A percentile compares a stretch with the other conserved stretches of the same genome.
Evolutionary conservation across 64 coral and sea anemone species (phyloP).

Genomic region (Acropora yongei): DNA sequence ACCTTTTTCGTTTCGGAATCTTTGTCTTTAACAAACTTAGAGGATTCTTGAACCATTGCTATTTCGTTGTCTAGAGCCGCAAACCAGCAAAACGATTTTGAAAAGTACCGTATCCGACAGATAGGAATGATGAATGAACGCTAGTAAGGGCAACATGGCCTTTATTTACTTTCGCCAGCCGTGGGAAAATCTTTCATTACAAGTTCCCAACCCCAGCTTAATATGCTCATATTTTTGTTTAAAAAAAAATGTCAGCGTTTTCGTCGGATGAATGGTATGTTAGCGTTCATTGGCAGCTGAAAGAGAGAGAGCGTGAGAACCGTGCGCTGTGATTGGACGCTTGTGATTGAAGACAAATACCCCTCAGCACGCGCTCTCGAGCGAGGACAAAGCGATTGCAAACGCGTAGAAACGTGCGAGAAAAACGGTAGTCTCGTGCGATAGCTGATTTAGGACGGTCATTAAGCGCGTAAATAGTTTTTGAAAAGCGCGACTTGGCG

Average conservation of each 20-base stretch:
- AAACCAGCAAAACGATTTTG: neutral
- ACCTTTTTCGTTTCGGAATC: slow-evolving; percentile 35
- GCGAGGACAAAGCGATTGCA: neutral
- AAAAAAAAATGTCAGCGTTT: slow-evolving; percentile 31
- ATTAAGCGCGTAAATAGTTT: neutral
- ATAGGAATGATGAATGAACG: slow-evolving; percentile 17
- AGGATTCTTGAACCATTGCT: slow-evolving; percentile 40
- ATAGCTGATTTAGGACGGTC: neutral
- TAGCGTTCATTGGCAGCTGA: slow-evolving; percentile 46
- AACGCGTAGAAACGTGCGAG: neutral
- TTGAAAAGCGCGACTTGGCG: slow-evolving; percentile 13
- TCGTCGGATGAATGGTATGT: slow-evolving; percentile 47
- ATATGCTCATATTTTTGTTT: slow-evolving; percentile 45
- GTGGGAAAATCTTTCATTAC: slow-evolving; percentile 44
- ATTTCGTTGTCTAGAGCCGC: neutral
- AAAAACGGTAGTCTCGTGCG: neutral
- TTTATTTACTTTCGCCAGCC: slow-evolving; percentile 53
- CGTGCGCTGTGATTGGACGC: slow-evolving; percentile 8
- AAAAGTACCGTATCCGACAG: neutral
- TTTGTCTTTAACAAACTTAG: slow-evolving; percentile 3
- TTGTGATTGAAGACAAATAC: neutral
- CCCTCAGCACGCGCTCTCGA: slow-evolving; percentile 34
- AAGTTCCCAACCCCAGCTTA: slow-evolving; percentile 49
- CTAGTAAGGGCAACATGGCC: neutral
- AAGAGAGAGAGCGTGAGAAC: slow-evolving; percentile 48